A percentile compares a stretch with the other conserved stretches of the same genome.
Evolutionary conservation across 2,113 vertebrate species (phyloP).

Genomic region (Oncorhynchus keta): DNA sequence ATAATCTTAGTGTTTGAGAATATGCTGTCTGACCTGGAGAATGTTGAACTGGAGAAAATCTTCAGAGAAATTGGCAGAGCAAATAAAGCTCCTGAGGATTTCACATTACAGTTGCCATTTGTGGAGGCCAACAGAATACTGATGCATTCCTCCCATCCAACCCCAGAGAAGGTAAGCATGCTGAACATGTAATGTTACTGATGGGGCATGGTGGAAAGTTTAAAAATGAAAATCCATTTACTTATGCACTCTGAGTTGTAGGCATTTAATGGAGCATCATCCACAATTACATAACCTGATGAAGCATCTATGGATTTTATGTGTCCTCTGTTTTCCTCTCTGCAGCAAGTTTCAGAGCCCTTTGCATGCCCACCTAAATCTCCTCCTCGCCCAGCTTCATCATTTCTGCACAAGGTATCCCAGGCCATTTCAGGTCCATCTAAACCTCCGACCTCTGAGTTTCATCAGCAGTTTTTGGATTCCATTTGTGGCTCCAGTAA

Average conservation of each 20-base stretch:
- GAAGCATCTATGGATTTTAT: neutral
- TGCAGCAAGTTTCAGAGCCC: too few species aligned
- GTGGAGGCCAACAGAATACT: slow-evolving; percentile 82
- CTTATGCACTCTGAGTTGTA: too few species aligned
- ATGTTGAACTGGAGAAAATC: slow-evolving; percentile 79
- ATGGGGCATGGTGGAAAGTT: too few species aligned
- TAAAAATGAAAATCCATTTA: too few species aligned
- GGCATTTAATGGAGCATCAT: too few species aligned
- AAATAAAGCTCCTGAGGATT: slow-evolving; percentile 71
- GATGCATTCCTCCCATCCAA: slow-evolving; percentile 37
- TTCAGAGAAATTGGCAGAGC: slow-evolving; percentile 75
- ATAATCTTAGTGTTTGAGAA: slow-evolving; percentile 85
- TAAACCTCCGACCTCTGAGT: slow-evolving; percentile 16
- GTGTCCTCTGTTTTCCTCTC: neutral
- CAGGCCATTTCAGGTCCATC: neutral
- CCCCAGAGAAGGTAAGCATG: neutral
- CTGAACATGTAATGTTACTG: too few species aligned
- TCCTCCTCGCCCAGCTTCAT: neutral
- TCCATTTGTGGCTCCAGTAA: too few species aligned
- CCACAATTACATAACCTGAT: too few species aligned
- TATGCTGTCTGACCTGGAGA: slow-evolving; percentile 71
- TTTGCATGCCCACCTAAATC: too few species aligned
- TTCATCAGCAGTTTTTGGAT: slow-evolving; percentile 5
- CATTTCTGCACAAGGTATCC: neutral
- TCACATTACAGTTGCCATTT: slow-evolving; percentile 80